Percentiles rank a stretch among this genome's conserved stretches.
Evolutionary conservation across 2,888 invertebrate species (phyloP).

Genomic region (Brachycybe producta): DNA sequence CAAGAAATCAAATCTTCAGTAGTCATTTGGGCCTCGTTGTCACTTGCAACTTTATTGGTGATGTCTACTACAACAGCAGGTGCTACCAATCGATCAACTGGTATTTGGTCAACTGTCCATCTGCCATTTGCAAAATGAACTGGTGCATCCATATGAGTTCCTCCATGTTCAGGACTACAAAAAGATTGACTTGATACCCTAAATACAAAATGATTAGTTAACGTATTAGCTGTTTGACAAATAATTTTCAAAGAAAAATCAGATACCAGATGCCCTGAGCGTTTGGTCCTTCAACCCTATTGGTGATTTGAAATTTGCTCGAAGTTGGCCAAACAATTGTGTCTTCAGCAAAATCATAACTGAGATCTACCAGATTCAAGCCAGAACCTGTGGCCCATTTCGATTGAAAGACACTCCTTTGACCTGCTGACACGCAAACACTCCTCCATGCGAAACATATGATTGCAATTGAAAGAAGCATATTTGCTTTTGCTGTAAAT

Average conservation of each 20-base stretch:
- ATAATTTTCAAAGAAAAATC: too few relatives aligned
- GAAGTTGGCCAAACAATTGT: background rate
- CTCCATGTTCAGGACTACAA: conserved; percentile 45
- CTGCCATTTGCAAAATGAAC: conserved; percentile 41
- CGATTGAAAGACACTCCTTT: too few relatives aligned
- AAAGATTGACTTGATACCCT: conserved; percentile 30
- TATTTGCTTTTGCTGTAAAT: too few relatives aligned
- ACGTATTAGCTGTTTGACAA: too few relatives aligned
- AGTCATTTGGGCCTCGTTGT: conserved; percentile 24
- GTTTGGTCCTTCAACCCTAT: background rate
- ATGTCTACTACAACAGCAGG: conserved; percentile 29
- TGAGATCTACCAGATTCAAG: too few relatives aligned
- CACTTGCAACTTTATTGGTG: conserved; percentile 21
- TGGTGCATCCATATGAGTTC: conserved; percentile 52
- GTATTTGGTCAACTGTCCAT: conserved; percentile 42
- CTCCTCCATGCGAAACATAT: too few relatives aligned
- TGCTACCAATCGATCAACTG: conserved; percentile 35
- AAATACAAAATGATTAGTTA: too few relatives aligned
- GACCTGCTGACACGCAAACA: too few relatives aligned
- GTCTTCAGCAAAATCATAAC: background rate
- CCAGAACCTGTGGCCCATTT: too few relatives aligned
- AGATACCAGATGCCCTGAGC: background rate
- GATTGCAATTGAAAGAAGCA: too few relatives aligned
- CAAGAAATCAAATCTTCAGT: conserved; percentile 34
- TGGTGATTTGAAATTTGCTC: conserved; percentile 1